Evolutionary conservation across 2,888 invertebrate genomes (phyloP).

Genomic region (Hartigia nigra): DNA sequence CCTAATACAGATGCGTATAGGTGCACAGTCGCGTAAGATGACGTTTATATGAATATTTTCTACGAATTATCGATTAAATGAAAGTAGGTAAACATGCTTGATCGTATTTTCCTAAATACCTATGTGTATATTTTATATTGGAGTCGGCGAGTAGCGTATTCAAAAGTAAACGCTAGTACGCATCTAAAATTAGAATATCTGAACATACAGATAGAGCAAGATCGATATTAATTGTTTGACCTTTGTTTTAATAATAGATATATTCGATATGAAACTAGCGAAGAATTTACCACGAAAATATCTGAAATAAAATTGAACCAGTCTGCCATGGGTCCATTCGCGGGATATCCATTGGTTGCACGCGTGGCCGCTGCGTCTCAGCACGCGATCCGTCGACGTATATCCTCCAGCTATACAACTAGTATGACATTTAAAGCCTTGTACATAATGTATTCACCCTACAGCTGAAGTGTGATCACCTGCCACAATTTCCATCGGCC

Average conservation of each 20-base stretch:
- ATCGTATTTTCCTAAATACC: slow-evolving; percentile 14
- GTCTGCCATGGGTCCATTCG: background rate
- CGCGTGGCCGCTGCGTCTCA: background rate
- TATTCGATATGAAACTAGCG: background rate
- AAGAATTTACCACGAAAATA: background rate
- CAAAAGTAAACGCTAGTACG: background rate
- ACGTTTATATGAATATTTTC: background rate
- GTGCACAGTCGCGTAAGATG: background rate
- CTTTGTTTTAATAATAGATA: background rate
- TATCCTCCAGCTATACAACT: background rate
- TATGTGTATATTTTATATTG: background rate
- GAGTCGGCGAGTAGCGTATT: background rate
- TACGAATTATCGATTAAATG: background rate
- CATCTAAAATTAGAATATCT: background rate
- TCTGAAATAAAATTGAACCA: background rate
- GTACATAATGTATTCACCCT: background rate
- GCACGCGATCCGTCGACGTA: background rate
- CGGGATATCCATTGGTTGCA: background rate
- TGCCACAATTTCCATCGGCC: background rate
- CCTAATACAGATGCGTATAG: background rate
- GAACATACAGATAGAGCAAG: background rate
- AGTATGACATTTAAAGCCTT: background rate
- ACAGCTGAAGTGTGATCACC: background rate
- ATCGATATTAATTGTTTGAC: background rate
- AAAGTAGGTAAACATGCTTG: slow-evolving; percentile 8